Evolutionary conservation across 2,113 vertebrate genomes (phyloP).

Genomic region (Barbus barbus): DNA sequence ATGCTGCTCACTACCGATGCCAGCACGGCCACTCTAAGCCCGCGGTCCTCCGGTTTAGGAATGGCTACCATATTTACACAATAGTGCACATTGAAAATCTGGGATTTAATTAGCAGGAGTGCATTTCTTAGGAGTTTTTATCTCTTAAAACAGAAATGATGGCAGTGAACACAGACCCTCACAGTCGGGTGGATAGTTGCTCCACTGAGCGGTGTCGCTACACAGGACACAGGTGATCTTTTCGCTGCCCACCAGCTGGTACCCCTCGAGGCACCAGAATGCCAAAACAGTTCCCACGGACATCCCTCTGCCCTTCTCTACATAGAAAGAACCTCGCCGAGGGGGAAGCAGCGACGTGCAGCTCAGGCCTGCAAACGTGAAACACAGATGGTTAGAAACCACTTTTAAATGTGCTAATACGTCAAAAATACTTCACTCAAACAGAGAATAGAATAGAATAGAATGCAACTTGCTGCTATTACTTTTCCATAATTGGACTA

Average conservation of each 20-base stretch:
- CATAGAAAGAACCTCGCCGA: conserved; percentile 73
- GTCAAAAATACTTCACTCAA: neutral
- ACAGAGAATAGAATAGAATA: neutral
- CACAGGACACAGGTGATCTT: conserved; percentile 67
- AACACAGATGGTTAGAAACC: neutral
- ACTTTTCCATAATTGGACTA: no score
- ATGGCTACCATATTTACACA: conserved; percentile 62
- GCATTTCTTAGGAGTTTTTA: neutral
- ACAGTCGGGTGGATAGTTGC: conserved; percentile 73
- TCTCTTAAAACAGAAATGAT: conserved; percentile 21
- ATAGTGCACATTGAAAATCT: conserved; percentile 7
- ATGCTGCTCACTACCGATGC: conserved; percentile 80
- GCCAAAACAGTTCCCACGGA: conserved; percentile 69
- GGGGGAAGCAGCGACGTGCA: conserved; percentile 69
- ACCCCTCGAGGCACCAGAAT: conserved; percentile 79
- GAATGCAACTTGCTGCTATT: neutral
- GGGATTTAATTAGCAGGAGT: neutral
- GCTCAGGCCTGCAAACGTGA: conserved; percentile 62
- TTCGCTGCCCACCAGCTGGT: conserved; percentile 78
- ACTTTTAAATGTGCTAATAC: neutral
- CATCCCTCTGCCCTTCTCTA: conserved; percentile 69
- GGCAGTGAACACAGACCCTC: conserved; percentile 63
- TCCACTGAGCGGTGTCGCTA: conserved; percentile 71
- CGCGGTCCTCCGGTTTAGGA: conserved; percentile 70
- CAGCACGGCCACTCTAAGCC: conserved; percentile 76